A percentile compares a stretch with the other conserved stretches of the same genome.
phyloP scores from a whole-genome alignment of 2,113 vertebrate species.

The Amblyornis subalaris region DNA sequence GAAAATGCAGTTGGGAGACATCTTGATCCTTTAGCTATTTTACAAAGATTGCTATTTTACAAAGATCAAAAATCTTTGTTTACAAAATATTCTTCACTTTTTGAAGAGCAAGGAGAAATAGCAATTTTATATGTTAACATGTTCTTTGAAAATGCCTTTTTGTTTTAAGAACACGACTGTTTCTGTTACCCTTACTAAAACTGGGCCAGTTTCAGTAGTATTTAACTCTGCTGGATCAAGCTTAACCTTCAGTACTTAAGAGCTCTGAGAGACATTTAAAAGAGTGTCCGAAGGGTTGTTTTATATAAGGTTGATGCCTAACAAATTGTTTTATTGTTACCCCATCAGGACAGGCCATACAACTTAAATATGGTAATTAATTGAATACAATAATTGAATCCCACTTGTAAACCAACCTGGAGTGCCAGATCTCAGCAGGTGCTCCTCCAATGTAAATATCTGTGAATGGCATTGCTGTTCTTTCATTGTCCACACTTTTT shows the following conservation, averaged over 20 bases:
- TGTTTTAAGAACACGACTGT: neutral
- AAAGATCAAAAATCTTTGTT: too few species aligned
- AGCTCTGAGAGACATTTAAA: neutral
- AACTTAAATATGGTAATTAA: neutral
- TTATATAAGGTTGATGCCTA: neutral
- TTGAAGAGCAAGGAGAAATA: neutral
- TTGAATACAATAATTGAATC: neutral
- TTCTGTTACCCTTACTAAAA: neutral
- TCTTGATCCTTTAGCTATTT: neutral
- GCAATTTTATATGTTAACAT: neutral
- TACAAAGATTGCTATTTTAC: neutral
- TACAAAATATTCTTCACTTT: too few species aligned
- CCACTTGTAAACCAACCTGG: constrained; percentile 72
- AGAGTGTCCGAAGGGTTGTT: neutral
- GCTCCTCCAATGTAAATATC: constrained; percentile 95
- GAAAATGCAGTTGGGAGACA: neutral
- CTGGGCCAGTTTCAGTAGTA: neutral
- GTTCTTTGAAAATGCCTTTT: neutral
- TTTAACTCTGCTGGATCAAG: neutral
- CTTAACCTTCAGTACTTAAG: neutral
- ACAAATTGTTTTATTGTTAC: neutral
- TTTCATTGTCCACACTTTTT: constrained; percentile 91
- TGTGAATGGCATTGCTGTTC: constrained; percentile 87
- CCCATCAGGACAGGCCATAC: neutral
- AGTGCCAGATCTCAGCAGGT: constrained; percentile 79